These are phyloP conservation scores for Brachyhypopomus occidentalis DNA, from an alignment of 2,113 vertebrate species.

Conservation along the genomic window DNA sequence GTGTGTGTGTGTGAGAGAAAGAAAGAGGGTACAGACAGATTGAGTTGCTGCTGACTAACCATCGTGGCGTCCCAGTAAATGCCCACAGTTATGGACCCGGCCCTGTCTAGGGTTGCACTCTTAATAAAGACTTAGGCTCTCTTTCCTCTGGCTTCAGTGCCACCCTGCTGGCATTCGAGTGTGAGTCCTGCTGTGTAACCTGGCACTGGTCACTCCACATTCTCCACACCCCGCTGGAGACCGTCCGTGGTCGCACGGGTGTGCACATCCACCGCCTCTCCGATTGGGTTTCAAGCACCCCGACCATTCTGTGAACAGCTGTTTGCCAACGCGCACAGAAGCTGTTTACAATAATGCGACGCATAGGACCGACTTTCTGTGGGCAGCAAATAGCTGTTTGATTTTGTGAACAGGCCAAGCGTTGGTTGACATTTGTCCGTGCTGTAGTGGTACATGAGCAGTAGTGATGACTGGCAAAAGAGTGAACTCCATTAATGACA, in stretches of 20 bases:
- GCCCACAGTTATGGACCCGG: constrained; percentile 69
- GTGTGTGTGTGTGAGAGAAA: background rate
- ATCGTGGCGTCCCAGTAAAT: constrained; percentile 77
- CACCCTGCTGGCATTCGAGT: constrained; percentile 73
- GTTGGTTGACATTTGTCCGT: background rate
- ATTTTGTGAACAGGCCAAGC: no score
- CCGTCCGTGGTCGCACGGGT: constrained; percentile 34
- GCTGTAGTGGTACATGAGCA: background rate
- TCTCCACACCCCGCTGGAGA: constrained; percentile 53
- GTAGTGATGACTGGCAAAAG: background rate
- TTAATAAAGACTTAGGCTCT: constrained; percentile 68
- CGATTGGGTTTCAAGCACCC: constrained; percentile 51
- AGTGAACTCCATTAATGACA: background rate
- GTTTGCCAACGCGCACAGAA: constrained; percentile 46
- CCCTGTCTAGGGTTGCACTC: constrained; percentile 73
- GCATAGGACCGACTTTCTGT: no score
- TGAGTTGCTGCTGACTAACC: constrained; percentile 77
- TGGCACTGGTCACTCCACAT: constrained; percentile 63
- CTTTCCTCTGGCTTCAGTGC: constrained; percentile 66
- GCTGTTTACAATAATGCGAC: constrained; percentile 50
- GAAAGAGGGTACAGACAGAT: constrained; percentile 60
- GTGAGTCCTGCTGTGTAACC: constrained; percentile 68
- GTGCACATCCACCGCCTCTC: constrained; percentile 35
- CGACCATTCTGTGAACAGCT: constrained; percentile 54
- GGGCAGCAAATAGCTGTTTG: no score